Base-by-base conservation (phyloP, 1,140 invertebrate genomes). In the Pemphigus obesinymphae region DNA sequence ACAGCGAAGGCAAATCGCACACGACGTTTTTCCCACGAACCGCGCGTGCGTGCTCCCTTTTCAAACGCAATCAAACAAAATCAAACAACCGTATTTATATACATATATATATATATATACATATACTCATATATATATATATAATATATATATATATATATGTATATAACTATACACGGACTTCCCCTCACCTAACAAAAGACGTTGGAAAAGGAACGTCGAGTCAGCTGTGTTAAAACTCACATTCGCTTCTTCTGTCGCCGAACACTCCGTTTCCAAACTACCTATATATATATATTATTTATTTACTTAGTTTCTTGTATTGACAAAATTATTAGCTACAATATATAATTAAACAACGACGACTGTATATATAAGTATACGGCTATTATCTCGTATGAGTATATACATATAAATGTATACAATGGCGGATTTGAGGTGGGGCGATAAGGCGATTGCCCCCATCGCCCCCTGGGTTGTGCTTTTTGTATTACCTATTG, bases 21-120 rank as follows among this genome's bases (percentile, higher is more conserved):
- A 80, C 76, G 55, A 61, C 76, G 76, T 63, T 80, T 80, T 80
- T 80, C 76, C 76, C 76, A 80, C 63, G 76, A 50, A 58, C 23
- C 55, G 34, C 53, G 48, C 50, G 31, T 26, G 34, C n/a, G 34
- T 40, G 53, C 40, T 63, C 76, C 40, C 76, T 78, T 78, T 55
- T 26, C 75, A n/a, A 61, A 61, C 29, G 76, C 76, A 61, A 80
- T 80, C 76, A 80, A 80, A 80, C 76, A 80, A 80, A 80, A 80
- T 80, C 76, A 80, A 80, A 80, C 76, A 80, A 61, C 50, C 13
- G 55, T 70, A 8, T 70, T 6, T 26, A 26, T 55, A 55, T 26
- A 26, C 23, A 8, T 3, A 1, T 43, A 29, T 34, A 45, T 43
- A 45, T n/a, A 37, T 23, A 68, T n/a, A 17, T 37, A 23, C 63